Evolutionary conservation across 2,888 invertebrate genomes (phyloP).

Genomic region (Ophion ventricosus): DNA sequence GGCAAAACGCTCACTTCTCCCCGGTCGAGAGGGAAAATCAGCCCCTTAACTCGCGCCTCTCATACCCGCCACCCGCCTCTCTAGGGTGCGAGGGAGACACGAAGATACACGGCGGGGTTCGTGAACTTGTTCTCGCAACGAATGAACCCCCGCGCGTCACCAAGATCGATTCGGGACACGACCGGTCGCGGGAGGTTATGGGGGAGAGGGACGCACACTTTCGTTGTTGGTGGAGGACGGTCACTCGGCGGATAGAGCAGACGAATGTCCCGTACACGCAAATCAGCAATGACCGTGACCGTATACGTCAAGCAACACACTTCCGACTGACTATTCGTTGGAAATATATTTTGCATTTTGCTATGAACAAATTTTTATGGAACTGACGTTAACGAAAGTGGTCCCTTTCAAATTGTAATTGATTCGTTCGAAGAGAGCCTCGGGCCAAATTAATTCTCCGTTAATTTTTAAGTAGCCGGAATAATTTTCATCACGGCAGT

Average conservation of each 20-base stretch:
- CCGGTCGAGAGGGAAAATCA: constrained; percentile 20
- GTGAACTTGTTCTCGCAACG: constrained; percentile 55
- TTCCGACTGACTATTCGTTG: not conserved
- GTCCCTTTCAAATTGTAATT: too few relatives aligned
- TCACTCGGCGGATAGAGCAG: not conserved
- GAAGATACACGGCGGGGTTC: constrained; percentile 36
- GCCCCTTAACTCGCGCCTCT: constrained; percentile 25
- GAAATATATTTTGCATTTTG: not conserved
- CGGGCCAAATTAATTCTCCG: too few relatives aligned
- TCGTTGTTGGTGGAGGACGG: constrained; percentile 10
- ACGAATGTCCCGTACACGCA: not conserved
- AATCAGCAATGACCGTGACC: constrained; percentile 36
- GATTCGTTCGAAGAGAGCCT: too few relatives aligned
- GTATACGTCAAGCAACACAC: not conserved
- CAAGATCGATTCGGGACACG: constrained; percentile 33
- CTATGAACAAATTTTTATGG: too few relatives aligned
- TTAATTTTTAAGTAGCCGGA: too few relatives aligned
- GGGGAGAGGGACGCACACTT: constrained; percentile 9
- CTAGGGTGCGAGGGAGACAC: not conserved
- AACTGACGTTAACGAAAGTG: too few relatives aligned
- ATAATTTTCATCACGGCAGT: too few relatives aligned
- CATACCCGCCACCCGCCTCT: not conserved
- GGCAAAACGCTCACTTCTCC: constrained; percentile 49
- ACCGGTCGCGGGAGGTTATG: too few relatives aligned
- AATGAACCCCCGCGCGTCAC: constrained; percentile 43